A percentile compares a stretch with the other conserved stretches of the same genome.
These are phyloP conservation scores for Cossypha caffra DNA, from an alignment of 2,797 vertebrate genomes.

Conservation along the genomic window DNA sequence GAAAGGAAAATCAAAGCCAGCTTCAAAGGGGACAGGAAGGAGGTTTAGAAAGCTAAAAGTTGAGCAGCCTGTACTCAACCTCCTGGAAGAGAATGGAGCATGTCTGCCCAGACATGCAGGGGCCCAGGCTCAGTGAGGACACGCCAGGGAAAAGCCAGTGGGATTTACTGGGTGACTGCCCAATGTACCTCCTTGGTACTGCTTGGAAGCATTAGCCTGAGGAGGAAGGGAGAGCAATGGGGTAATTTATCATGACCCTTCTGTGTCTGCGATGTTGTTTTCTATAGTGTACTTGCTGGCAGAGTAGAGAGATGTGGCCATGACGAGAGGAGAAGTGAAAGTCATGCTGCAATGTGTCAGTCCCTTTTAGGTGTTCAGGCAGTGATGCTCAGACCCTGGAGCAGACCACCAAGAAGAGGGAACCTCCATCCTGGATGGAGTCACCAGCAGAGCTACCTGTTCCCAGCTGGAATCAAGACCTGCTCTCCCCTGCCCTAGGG, in stretches of 20 bases:
- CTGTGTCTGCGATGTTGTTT: not conserved
- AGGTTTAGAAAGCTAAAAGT: not conserved
- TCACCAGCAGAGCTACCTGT: not conserved
- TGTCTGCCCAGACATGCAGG: not conserved
- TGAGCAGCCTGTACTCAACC: not conserved
- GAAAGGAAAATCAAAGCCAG: not conserved
- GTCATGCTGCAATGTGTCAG: not conserved
- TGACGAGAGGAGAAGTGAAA: not conserved
- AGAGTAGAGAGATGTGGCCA: not conserved
- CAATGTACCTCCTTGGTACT: no score
- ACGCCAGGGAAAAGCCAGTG: accelerated
- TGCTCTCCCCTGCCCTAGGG: not conserved
- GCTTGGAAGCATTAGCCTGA: not conserved
- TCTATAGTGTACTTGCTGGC: not conserved
- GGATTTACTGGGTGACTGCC: not conserved
- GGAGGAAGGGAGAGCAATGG: accelerated
- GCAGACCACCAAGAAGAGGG: not conserved
- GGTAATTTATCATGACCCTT: not conserved
- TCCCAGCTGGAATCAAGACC: accelerated
- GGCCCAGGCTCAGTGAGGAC: not conserved
- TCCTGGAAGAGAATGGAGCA: not conserved
- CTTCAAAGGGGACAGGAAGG: not conserved
- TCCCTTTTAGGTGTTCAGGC: not conserved
- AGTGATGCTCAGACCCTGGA: accelerated
- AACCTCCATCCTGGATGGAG: not conserved